Percentiles rank a stretch among this genome's conserved stretches.
Conservation (phyloP, 2,888 invertebrate genomes). For the Caenorhabditis uteleia region DNA sequence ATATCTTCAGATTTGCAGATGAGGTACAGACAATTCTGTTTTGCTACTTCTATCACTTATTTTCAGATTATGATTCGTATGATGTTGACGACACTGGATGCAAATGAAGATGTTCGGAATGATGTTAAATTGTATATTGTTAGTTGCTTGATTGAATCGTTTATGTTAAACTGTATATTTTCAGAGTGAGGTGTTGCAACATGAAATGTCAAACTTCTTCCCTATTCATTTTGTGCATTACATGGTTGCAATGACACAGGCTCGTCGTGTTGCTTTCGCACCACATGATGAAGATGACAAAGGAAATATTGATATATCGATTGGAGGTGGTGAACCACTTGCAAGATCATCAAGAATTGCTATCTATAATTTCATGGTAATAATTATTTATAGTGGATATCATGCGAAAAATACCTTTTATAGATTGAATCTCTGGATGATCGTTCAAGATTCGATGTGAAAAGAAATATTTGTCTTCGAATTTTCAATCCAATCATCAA, state of each 20-base stretch:
- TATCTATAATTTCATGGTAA: constrained; percentile 36
- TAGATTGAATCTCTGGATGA: constrained; percentile 33
- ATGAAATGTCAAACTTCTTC: constrained; percentile 25
- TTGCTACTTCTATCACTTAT: neutral
- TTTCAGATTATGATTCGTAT: constrained; percentile 33
- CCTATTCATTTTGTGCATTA: constrained; percentile 26
- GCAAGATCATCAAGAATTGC: constrained; percentile 31
- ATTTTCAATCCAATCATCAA: constrained; percentile 27
- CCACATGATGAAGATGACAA: constrained; percentile 10
- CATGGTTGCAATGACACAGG: constrained; percentile 37
- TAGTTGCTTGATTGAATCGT: too few relatives aligned
- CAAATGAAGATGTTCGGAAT: constrained; percentile 28
- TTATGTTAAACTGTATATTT: neutral
- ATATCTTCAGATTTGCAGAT: constrained; percentile 31
- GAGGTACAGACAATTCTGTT: too few relatives aligned
- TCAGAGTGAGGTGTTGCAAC: constrained; percentile 31
- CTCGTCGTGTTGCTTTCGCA: constrained; percentile 9
- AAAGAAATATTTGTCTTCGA: constrained; percentile 21
- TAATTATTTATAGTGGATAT: neutral
- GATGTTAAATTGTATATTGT: too few relatives aligned
- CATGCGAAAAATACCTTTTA: neutral
- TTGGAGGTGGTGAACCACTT: constrained; percentile 25
- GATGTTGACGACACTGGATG: constrained; percentile 33
- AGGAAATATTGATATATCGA: constrained; percentile 22
- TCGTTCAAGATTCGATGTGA: constrained; percentile 23